Base-by-base conservation (phyloP, 37 sponge, comb jelly and placozoan genomes). In the Spongia lamella region DNA sequence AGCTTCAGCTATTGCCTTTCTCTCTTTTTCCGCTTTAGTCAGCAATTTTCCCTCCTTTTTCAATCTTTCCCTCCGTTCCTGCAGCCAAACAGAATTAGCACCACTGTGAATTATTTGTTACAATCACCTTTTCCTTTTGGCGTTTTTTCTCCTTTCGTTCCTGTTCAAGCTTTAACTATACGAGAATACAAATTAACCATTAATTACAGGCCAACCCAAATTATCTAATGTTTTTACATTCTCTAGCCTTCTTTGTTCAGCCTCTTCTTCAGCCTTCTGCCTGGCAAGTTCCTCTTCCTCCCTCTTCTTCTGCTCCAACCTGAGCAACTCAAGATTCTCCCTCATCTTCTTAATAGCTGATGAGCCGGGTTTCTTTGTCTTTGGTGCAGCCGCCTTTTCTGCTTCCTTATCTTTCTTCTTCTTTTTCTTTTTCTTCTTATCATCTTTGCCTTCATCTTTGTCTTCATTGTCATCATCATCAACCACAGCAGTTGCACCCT, bases 21-120 rank as follows among this genome's bases (percentile, higher is more conserved):
- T 76, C 47, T 93, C 86, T 59, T 63, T 84, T 72, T 96, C 86
- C 16, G 93, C 82, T 60, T 92, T 92, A 30, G 94, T 90, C 9
- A 96, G 70, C 16, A 77, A 92, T 38, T 86, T 96, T 57, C 97
- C 97, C 74, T 92, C 97, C 53, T 84, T 72, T 66, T 87, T 93
- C 39, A 70, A 53, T 7, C 94, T 71, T 57, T 87, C 85, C 63
- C 67, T 78, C 36, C 74, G 67, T 61, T 93, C 94, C 73, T 76
- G 54, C 30, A 56, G 30, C 22, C n/a, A 43, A 9, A 5, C 47
- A 43, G 7, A 43, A 5, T 9, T 9, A n/a, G n/a, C n/a, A n/a
- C n/a, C n/a, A n/a, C n/a, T n/a, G n/a, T n/a, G n/a, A n/a, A n/a
- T n/a, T n/a, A n/a, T n/a, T n/a, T n/a, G n/a, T n/a, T n/a, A n/a